phyloP scores from a whole-genome alignment of 1,140 invertebrate genomes.

The Magallana ariakensis region DNA sequence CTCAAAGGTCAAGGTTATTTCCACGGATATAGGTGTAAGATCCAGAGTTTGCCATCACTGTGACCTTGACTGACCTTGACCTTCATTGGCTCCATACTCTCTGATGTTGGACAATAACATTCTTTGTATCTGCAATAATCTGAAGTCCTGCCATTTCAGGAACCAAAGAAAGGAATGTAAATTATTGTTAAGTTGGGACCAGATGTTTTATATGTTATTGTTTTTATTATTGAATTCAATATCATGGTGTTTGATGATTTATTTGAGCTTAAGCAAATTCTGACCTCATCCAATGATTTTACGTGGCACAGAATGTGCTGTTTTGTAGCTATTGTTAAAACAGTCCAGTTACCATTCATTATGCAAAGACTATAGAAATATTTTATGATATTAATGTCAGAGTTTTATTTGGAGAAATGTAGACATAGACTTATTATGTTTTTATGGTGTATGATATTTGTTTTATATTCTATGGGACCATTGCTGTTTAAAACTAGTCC shows the following conservation, averaged over 20 bases:
- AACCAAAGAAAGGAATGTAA: background rate
- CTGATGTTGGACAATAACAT: too few relatives aligned
- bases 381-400: background rate
- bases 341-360: background rate
- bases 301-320: background rate
- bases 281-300: too few relatives aligned
- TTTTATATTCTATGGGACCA: too few relatives aligned
- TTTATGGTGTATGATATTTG: background rate
- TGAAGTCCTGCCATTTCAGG: background rate
- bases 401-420: background rate
- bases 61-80: background rate
- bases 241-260: background rate
- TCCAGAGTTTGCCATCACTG: background rate
- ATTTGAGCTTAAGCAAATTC: background rate
- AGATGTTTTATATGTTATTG: background rate
- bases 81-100: too few relatives aligned
- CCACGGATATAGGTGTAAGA: background rate
- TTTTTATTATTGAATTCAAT: background rate
- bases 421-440: background rate
- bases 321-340: background rate
- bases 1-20: conserved; percentile 26
- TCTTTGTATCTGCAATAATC: too few relatives aligned
- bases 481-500: too few relatives aligned
- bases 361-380: background rate
- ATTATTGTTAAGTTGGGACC: background rate